Conservation (phyloP, 37 sponge, comb jelly and placozoan species). For the Crambe crambe region DNA sequence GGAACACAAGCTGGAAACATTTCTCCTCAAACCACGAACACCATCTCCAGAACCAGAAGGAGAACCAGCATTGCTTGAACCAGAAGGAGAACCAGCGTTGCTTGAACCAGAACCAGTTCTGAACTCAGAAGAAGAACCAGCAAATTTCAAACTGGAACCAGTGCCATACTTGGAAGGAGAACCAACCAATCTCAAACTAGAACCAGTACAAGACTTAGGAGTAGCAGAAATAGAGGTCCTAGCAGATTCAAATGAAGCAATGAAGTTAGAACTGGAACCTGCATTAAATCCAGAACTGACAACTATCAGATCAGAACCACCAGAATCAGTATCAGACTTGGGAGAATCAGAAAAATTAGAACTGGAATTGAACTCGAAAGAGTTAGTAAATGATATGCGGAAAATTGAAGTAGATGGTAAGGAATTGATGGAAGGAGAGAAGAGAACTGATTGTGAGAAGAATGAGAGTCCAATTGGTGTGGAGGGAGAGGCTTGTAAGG, state of each 20-base stretch:
- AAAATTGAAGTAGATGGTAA: slow-evolving; percentile 18
- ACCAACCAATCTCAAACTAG: too few relatives aligned
- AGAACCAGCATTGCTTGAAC: slow-evolving; percentile 9
- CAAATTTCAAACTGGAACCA: neutral
- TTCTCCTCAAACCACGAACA: neutral
- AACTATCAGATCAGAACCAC: neutral
- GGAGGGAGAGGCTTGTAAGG: neutral
- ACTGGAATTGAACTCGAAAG: neutral
- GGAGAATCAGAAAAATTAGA: neutral
- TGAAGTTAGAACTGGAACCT: neutral
- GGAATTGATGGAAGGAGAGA: slow-evolving; percentile 9
- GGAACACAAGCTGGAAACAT: slow-evolving; percentile 28
- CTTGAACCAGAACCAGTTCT: too few relatives aligned
- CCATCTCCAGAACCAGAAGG: neutral
- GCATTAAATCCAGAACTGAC: neutral
- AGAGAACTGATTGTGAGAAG: too few relatives aligned
- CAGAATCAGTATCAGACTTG: neutral
- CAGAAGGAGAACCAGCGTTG: slow-evolving; percentile 16
- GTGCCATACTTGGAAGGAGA: neutral
- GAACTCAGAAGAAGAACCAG: neutral
- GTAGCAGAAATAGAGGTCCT: neutral
- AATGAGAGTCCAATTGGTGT: neutral
- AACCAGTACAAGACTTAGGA: neutral
- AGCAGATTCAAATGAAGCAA: neutral
- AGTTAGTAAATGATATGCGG: neutral